Evolutionary conservation across 1,140 invertebrate species (phyloP), one percentile per base, ranked within the genome.

Genomic region (Drosophila leontia): DNA sequence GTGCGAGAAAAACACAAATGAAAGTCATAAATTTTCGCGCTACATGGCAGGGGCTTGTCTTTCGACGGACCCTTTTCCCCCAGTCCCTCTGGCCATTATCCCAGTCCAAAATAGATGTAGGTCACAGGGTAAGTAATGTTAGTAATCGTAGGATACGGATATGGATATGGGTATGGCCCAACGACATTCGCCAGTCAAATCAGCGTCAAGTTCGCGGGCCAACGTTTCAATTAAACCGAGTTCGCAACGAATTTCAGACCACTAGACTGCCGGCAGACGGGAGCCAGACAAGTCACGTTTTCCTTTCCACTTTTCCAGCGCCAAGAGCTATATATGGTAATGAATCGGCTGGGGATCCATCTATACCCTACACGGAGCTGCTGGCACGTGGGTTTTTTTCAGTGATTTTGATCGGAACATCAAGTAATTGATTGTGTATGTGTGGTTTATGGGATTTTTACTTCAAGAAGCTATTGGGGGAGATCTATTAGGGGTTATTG

Each of bases 11-110:
- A 78, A 51, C 76, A 71, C 57, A 84, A 84, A 84, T 85, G 82
- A 85, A 85, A 81, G 82, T 65, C 74, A 85, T 85, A 85, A 85
- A 85, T 84, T 81, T 85, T 9, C 19, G 50, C 56, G 32, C 23
- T 42, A 72, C 68, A 72, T 71, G 50, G 37, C 7, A 0, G 32
- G 64, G 67, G 53, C 53, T 19, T 19, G 60, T 39, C 45, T 69
- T 37, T 53, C 15, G 3, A 34, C 17, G 15, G 51, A 55, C 53
- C 63, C n/a, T 57, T 35, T 51, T 48, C 23, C 12, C 37, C 29
- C 62, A 53, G 39, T 50, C 29, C 17, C 55, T 41, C 19, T 12
- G 7, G 9, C 55, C 35, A 35, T 61, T 62, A 39, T 42, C 17
- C 69, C 12, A 12, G 12, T n/a, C 19, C n/a, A 23, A 37, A 72